Conservation (phyloP, 1,140 invertebrate species). For the Lepidurus couesii region DNA sequence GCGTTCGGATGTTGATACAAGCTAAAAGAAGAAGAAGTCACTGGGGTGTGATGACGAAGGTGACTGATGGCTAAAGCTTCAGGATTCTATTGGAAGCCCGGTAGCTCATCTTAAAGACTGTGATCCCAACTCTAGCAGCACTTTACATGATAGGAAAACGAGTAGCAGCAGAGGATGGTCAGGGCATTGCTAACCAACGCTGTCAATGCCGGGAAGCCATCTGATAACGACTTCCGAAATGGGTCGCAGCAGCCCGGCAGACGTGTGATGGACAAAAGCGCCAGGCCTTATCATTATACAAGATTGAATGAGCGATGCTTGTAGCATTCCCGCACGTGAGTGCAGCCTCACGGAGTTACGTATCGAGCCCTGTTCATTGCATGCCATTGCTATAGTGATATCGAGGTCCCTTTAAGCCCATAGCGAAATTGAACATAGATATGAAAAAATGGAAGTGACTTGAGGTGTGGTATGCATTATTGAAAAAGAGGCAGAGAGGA, state of each 20-base stretch:
- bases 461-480: conserved; percentile 15
- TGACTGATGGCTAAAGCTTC: not conserved
- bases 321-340: not conserved
- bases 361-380: not conserved
- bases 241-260: conserved; percentile 1
- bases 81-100: not conserved
- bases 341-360: not conserved
- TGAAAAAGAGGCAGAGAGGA: not conserved
- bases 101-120: not conserved
- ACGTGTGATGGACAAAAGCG: conserved; percentile 14
- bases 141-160: not conserved
- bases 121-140: not conserved
- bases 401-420: too few relatives aligned
- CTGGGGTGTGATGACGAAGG: not conserved
- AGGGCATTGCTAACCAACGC: not conserved
- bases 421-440: not conserved
- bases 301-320: not conserved
- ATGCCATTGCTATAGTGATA: not conserved
- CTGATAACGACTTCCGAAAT: conserved; percentile 1
- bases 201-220: not conserved
- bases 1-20: not conserved
- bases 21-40: not conserved
- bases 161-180: conserved; percentile 9
- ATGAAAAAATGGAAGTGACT: not conserved
- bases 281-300: conserved; percentile 7